Evolutionary conservation across 2,888 invertebrate genomes (phyloP), one percentile per base, ranked within the genome.

Genomic region (Hedya salicella): DNA sequence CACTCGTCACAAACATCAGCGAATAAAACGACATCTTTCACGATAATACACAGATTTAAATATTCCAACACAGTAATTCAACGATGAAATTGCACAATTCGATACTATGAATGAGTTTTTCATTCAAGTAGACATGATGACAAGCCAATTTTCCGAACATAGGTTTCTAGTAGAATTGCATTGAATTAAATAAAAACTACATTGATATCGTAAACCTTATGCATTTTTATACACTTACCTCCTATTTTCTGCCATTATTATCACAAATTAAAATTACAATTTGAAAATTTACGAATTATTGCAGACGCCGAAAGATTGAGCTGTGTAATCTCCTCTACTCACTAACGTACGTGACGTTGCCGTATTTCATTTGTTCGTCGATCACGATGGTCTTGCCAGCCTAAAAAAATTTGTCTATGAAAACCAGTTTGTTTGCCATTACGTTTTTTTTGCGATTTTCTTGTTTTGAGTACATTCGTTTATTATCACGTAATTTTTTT

Each of bases 181-280:
- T 69, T 50, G 49, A 62, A 54, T 61, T 56, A 52, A 30, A 17
- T 39, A 16, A 56, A 50, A 62, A 52, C 32, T 42, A 39, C 30
- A n/a, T 25, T 19, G 42, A 4, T 6, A 39, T 4, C 42, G 54
- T 44, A 42, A 59, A 64, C 70, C 71, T 67, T 72, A 69, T 63
- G 61, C 48, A 72, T 69, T 67, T 71, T 71, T 70, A 73, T 65
- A 70, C 63, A 80, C 88, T 85, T 77, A 93, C 93, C 88, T 93
- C 85, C 93, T 93, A 81, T 92, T 93, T 79, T 93, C 93, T 85
- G 93, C 93, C 93, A 93, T 93, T 85, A 79, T 88, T 76, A 79
- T 74, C 71, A 82, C 79, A 79, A 85, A 85, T 77, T 79, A 78
- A 78, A 81, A 78, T 79, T 82, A 83, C 75, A 82, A 85, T 82